Evolutionary conservation across 2,797 vertebrate species (phyloP).

Genomic region (Pseudomugil gertrudae): DNA sequence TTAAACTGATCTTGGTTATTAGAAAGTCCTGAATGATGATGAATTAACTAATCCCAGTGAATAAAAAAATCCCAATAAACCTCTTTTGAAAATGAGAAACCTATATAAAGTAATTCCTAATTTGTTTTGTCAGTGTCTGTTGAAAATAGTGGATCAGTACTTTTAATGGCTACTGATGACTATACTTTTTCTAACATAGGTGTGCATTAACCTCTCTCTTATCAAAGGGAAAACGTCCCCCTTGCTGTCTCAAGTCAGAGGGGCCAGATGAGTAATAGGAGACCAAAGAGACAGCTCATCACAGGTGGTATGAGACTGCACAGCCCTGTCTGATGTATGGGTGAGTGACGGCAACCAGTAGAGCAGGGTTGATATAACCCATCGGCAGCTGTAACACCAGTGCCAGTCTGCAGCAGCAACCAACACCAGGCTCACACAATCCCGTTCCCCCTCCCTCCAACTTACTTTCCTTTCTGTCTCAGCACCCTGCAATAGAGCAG

Average conservation of each 20-base stretch:
- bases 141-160: too few species aligned
- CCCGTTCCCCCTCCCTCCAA: constrained; percentile 6
- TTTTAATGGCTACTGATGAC: too few species aligned
- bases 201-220: constrained; percentile 6
- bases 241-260: constrained; percentile 26
- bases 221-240: constrained; percentile 17
- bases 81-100: background rate
- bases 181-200: too few species aligned
- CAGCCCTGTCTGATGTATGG: constrained; percentile 57
- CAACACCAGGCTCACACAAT: constrained; percentile 16
- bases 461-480: constrained; percentile 39
- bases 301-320: constrained; percentile 65
- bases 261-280: constrained; percentile 35
- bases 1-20: background rate
- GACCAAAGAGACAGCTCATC: constrained; percentile 47
- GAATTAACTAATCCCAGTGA: too few species aligned
- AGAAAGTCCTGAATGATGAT: background rate
- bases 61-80: too few species aligned
- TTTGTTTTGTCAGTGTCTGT: too few species aligned
- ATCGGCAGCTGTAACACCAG: constrained; percentile 63
- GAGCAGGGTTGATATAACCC: constrained; percentile 66
- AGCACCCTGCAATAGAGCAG: constrained; percentile 23
- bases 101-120: too few species aligned
- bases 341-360: constrained; percentile 72
- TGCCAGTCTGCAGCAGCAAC: constrained; percentile 42